Conservation (phyloP, 2,888 invertebrate genomes). For the Andrena dorsata region DNA sequence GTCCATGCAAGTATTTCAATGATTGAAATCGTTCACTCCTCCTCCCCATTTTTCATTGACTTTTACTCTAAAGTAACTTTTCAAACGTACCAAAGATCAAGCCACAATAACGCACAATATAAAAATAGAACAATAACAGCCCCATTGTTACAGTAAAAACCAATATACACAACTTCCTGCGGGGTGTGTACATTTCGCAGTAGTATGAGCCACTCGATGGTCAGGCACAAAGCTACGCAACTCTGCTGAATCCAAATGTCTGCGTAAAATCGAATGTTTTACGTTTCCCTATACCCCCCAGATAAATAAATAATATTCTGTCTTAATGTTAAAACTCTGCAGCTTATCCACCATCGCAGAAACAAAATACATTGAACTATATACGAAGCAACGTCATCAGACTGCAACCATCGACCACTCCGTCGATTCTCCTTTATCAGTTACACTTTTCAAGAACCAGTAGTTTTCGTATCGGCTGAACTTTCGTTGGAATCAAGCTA, state of each 20-base stretch:
- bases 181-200: constrained; percentile 19
- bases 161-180: neutral
- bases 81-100: neutral
- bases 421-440: neutral
- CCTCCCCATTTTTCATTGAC: neutral
- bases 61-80: neutral
- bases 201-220: constrained; percentile 42
- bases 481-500: neutral
- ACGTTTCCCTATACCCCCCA: neutral
- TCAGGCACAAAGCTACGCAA: constrained; percentile 14
- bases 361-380: neutral
- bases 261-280: neutral
- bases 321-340: neutral
- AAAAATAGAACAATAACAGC: neutral
- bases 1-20: too few relatives aligned
- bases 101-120: neutral
- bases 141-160: neutral
- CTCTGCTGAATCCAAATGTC: neutral
- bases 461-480: neutral
- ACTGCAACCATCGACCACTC: neutral
- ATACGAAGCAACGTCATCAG: neutral
- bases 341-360: neutral
- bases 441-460: neutral
- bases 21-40: neutral
- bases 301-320: neutral